These are phyloP conservation scores for Dromococcyx pavoninus DNA, from an alignment of 2,797 vertebrate species.

Conservation along the genomic window DNA sequence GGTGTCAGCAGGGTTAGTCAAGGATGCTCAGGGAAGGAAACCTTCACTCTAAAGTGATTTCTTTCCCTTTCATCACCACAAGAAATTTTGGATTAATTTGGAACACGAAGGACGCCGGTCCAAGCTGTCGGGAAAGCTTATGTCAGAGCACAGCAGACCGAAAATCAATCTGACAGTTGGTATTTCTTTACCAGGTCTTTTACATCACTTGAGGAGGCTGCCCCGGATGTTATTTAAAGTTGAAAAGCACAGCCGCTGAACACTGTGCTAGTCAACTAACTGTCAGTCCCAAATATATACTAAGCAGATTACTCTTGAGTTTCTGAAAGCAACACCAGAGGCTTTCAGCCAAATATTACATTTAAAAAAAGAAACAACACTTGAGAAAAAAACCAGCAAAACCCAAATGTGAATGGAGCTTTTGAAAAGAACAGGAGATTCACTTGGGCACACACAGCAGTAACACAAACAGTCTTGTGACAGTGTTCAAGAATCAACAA, in stretches of 20 bases:
- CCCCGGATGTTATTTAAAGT: slow-evolving; percentile 16
- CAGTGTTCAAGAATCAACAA: neutral
- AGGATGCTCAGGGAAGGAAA: slow-evolving; percentile 41
- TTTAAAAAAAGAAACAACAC: neutral
- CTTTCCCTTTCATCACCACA: slow-evolving; percentile 30
- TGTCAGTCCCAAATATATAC: neutral
- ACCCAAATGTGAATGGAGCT: neutral
- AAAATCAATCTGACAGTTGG: slow-evolving; percentile 60
- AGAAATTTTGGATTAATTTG: slow-evolving; percentile 48
- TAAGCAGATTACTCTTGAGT: neutral
- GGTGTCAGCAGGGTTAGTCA: slow-evolving; percentile 35
- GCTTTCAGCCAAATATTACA: slow-evolving; percentile 14
- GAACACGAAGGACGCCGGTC: slow-evolving; percentile 55
- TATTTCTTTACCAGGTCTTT: slow-evolving; percentile 56
- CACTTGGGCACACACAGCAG: neutral
- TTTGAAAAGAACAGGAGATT: slow-evolving; percentile 2
- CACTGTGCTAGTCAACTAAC: neutral
- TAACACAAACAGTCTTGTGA: neutral
- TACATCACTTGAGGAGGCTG: slow-evolving; percentile 35
- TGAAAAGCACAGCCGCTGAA: slow-evolving; percentile 24
- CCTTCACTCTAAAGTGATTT: slow-evolving; percentile 1
- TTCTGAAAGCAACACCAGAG: slow-evolving; percentile 16
- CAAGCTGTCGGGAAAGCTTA: slow-evolving; percentile 53
- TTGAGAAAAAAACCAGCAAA: slow-evolving; percentile 3
- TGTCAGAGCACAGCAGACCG: slow-evolving; percentile 19